These are phyloP conservation scores for Xenopus tropicalis DNA, from an alignment of 2,113 vertebrate species.

Conservation along the genomic window DNA sequence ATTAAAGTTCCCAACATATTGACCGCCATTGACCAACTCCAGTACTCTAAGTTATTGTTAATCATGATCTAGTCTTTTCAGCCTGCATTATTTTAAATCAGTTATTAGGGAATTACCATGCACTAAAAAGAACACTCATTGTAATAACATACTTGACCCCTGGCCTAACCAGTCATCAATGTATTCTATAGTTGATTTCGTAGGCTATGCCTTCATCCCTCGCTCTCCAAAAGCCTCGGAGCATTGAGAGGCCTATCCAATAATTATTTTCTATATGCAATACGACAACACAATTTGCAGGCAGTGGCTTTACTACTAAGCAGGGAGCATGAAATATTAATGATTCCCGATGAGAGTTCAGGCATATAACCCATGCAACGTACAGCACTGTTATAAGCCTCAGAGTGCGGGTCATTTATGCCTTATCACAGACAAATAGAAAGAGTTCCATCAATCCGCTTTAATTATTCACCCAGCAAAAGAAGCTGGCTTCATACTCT, in stretches of 20 bases:
- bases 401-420: slow-evolving; percentile 15
- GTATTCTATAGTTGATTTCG: too few relatives aligned
- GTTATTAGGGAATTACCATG: too few relatives aligned
- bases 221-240: neutral
- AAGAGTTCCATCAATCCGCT: slow-evolving; percentile 20
- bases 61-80: too few relatives aligned
- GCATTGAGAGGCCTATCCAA: neutral
- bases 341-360: slow-evolving; percentile 12
- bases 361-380: slow-evolving; percentile 1
- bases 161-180: too few relatives aligned
- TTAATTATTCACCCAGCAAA: slow-evolving; percentile 23
- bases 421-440: slow-evolving; percentile 20
- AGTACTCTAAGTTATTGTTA: too few relatives aligned
- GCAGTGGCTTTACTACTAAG: slow-evolving; percentile 3
- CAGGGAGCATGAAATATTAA: slow-evolving; percentile 14
- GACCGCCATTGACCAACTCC: too few relatives aligned
- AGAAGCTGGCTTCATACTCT: slow-evolving; percentile 6
- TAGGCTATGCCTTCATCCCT: too few relatives aligned
- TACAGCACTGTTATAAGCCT: neutral
- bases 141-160: too few relatives aligned
- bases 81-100: too few relatives aligned
- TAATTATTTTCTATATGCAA: neutral
- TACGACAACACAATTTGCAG: neutral
- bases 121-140: too few relatives aligned
- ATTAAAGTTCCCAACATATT: too few relatives aligned